Conservation (phyloP, 2,797 vertebrate genomes). For the Pipistrellus pygmaeus region DNA sequence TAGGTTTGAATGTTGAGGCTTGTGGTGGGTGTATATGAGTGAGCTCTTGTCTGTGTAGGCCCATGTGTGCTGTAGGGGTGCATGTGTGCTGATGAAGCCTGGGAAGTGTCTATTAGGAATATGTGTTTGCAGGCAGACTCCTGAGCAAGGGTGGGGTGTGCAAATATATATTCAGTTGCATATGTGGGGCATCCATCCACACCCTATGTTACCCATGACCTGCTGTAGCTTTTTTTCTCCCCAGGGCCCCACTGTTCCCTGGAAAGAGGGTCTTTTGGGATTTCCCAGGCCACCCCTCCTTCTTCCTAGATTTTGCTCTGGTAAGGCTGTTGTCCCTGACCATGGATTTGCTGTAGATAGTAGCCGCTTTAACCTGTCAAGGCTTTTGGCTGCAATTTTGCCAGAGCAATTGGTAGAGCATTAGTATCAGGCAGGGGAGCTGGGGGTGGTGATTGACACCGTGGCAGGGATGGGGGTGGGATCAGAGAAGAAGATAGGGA, state of each 20-base stretch:
- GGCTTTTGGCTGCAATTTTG: background rate
- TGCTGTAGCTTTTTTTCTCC: background rate
- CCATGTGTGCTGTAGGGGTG: background rate
- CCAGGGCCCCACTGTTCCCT: background rate
- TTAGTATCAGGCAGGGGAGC: background rate
- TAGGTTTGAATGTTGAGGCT: background rate
- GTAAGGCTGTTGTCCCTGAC: background rate
- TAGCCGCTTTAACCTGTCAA: background rate
- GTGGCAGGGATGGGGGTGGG: background rate
- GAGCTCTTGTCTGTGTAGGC: background rate
- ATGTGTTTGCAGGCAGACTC: slow-evolving; percentile 32
- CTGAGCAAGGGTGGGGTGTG: background rate
- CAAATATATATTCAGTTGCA: background rate
- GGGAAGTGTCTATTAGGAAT: background rate
- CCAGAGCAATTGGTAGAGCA: background rate
- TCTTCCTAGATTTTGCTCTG: slow-evolving; percentile 20
- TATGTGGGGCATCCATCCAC: background rate
- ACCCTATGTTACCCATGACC: background rate
- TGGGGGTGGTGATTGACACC: background rate
- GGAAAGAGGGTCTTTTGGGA: background rate
- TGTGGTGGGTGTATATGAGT: background rate
- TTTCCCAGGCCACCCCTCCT: slow-evolving; percentile 5
- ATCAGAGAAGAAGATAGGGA: background rate
- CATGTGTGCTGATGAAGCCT: background rate
- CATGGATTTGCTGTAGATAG: background rate